Conservation (phyloP, 2,797 vertebrate genomes). For the Parambassis ranga region DNA sequence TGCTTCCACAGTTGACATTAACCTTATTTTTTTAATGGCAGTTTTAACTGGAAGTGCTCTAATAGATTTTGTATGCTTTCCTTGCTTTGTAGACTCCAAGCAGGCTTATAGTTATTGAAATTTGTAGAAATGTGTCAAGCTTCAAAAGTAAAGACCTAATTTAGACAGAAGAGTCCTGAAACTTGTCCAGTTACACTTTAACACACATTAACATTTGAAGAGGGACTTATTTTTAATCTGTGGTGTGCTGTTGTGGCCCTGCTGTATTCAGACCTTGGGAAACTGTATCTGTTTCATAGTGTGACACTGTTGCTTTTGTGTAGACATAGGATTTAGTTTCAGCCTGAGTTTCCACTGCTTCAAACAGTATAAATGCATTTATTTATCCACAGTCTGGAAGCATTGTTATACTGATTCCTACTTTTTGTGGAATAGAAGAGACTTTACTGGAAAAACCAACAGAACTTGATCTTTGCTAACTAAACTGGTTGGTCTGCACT, state of each 20-base stretch:
- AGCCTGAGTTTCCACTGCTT: neutral
- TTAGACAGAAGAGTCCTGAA: too few species aligned
- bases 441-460: neutral
- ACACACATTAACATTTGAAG: too few species aligned
- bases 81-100: neutral
- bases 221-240: neutral
- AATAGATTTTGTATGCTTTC: neutral
- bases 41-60: neutral
- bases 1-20: too few species aligned
- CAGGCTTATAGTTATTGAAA: too few species aligned
- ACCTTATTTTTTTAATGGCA: too few species aligned
- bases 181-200: too few species aligned
- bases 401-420: neutral
- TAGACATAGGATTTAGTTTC: conserved; percentile 39
- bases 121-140: too few species aligned
- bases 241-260: neutral
- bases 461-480: neutral
- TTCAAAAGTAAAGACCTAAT: too few species aligned
- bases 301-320: conserved; percentile 32
- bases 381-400: neutral
- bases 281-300: conserved; percentile 41
- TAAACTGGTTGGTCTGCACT: neutral
- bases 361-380: neutral
- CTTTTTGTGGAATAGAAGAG: neutral
- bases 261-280: conserved; percentile 20